These are phyloP conservation scores for Hetaerina titia DNA, from an alignment of 2,888 invertebrate species.

Conservation along the genomic window DNA sequence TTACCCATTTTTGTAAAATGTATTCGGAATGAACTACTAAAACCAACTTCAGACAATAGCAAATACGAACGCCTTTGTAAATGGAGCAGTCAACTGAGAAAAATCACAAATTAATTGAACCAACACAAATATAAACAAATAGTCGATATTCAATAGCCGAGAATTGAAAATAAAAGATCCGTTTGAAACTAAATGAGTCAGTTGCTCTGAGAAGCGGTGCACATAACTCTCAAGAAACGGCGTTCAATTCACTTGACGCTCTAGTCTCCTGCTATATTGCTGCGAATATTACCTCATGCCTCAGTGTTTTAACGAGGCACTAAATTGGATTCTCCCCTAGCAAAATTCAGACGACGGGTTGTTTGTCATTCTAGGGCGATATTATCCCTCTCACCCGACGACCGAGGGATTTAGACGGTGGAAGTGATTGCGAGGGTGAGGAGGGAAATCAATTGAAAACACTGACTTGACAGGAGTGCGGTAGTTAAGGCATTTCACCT, in stretches of 20 bases:
- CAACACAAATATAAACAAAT: too few species aligned
- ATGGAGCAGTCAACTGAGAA: too few species aligned
- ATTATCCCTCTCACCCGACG: background rate
- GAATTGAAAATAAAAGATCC: background rate
- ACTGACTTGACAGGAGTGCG: background rate
- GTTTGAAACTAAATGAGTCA: background rate
- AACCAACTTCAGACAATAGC: too few species aligned
- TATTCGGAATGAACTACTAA: too few species aligned
- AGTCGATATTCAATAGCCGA: too few species aligned
- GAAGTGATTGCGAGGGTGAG: background rate
- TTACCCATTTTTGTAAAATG: too few species aligned
- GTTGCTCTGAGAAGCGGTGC: background rate
- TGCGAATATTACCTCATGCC: background rate
- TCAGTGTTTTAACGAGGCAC: background rate
- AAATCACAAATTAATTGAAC: too few species aligned
- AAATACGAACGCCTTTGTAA: too few species aligned
- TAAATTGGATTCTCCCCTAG: background rate
- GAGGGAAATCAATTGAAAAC: background rate
- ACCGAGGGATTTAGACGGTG: background rate
- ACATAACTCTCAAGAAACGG: background rate
- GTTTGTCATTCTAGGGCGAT: background rate
- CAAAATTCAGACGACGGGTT: background rate
- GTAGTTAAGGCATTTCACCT: background rate
- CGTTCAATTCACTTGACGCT: background rate
- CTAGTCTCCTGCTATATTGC: background rate